Evolutionary conservation across 1,140 invertebrate species (phyloP), one percentile per base, ranked within the genome.

Genomic region (Phocides pigmalion): DNA sequence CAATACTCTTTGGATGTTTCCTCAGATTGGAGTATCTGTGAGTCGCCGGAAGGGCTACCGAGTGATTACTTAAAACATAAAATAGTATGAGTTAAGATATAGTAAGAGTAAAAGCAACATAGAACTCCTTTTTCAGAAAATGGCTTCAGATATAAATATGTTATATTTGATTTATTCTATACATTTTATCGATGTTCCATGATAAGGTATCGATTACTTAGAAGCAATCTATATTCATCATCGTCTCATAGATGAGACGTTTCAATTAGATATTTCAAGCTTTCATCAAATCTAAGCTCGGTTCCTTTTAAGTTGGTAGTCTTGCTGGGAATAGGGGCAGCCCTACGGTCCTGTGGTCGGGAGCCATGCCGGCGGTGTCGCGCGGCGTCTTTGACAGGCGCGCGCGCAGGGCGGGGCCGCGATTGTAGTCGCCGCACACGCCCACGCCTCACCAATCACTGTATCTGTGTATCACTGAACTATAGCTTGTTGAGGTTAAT

Each of bases 401-500:
- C 62, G 50, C 35, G 62, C 67, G 67, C 67, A 59, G 61, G 32
- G 71, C 62, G 71, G 54, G 53, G 64, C 56, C 32, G 19, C 47
- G 15, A 65, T 70, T 68, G 62, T 70, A 64, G 50, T 64, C 56
- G 49, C 66, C 69, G 69, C 69, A 68, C 72, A 62, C 72, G 69
- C 72, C 69, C 58, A 11, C 41, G 16, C 14, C 16, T 19, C 41
- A 17, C 15, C 15, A 9, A n/a, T n/a, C n/a, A n/a, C n/a, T n/a
- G n/a, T n/a, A n/a, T 0, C 37, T 46, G 37, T 8, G n/a, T 35
- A 51, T 53, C 32, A 47, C 59, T 39, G 28, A 42, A 17, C 41
- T 17, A 41, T 16, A 16, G 15, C 5, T 35, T 35, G 32, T 12
- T 35, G 8, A 2, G 32, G 11, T 35, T 12, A 1, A 35, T 35